phyloP scores from a whole-genome alignment of 2,888 invertebrate genomes.

The Cephus nigrinus region DNA sequence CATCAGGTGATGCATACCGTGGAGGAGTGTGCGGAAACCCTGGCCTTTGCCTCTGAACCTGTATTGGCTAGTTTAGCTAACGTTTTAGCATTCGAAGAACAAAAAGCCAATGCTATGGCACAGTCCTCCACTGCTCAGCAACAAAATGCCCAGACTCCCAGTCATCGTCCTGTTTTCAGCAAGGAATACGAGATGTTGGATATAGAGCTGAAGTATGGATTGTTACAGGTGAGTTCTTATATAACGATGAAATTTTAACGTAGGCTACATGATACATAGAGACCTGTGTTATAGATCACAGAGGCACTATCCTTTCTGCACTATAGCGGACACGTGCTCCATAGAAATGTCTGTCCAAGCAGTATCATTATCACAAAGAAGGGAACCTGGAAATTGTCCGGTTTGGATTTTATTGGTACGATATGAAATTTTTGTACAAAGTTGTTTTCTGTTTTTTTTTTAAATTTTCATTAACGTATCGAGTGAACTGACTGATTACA shows the following conservation, averaged over 20 bases:
- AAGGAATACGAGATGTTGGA: slow-evolving; percentile 90
- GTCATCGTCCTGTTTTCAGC: slow-evolving; percentile 72
- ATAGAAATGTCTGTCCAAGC: slow-evolving; percentile 94
- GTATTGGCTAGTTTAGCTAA: slow-evolving; percentile 91
- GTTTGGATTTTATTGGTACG: slow-evolving; percentile 92
- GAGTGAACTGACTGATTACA: slow-evolving; percentile 64
- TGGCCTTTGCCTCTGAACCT: slow-evolving; percentile 95
- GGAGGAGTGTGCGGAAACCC: slow-evolving; percentile 86
- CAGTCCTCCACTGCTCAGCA: slow-evolving; percentile 53
- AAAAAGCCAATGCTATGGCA: slow-evolving; percentile 63
- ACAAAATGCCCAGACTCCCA: slow-evolving; percentile 51
- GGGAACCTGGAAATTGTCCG: slow-evolving; percentile 96
- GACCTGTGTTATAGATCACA: slow-evolving; percentile 77
- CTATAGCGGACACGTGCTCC: slow-evolving; percentile 86
- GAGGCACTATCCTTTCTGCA: slow-evolving; percentile 95
- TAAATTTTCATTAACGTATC: background rate
- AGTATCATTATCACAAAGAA: slow-evolving; percentile 91
- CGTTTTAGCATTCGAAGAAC: slow-evolving; percentile 85
- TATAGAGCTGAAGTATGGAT: slow-evolving; percentile 92
- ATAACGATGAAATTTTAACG: background rate
- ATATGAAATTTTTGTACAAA: slow-evolving; percentile 22
- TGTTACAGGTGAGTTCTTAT: slow-evolving; percentile 79
- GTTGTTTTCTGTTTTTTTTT: background rate
- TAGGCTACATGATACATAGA: background rate
- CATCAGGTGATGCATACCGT: slow-evolving; percentile 74